phyloP scores from a whole-genome alignment of 2,888 invertebrate genomes.

The Anoplius nigerrimus region DNA sequence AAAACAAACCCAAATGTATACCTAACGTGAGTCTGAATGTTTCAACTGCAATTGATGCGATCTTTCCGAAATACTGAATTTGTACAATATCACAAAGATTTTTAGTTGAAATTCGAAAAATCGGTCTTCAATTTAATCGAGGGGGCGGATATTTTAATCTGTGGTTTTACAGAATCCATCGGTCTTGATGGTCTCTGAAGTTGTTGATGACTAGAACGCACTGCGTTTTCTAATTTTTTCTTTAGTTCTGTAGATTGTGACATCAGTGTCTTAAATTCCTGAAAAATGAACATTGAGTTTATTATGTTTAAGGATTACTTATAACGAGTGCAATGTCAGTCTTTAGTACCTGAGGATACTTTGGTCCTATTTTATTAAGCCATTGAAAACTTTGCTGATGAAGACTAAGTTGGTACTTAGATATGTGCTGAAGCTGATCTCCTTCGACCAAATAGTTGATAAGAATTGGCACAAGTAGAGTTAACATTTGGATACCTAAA shows the following conservation, averaged over 20 bases:
- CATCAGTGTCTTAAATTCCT: conserved; percentile 95
- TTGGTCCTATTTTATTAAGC: conserved; percentile 93
- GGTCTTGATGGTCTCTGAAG: conserved; percentile 76
- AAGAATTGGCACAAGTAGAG: conserved; percentile 92
- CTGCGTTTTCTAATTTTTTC: conserved; percentile 88
- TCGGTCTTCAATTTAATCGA: conserved; percentile 95
- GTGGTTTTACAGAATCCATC: conserved; percentile 67
- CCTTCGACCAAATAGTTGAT: conserved; percentile 89
- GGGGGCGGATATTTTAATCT: conserved; percentile 76
- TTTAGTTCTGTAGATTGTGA: conserved; percentile 88
- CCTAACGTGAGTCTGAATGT: background rate
- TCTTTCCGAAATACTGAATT: background rate
- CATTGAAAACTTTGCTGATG: conserved; percentile 94
- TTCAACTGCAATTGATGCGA: no score
- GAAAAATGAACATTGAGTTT: conserved; percentile 48
- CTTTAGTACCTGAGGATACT: conserved; percentile 87
- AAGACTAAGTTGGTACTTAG: conserved; percentile 82
- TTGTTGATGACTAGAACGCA: conserved; percentile 82
- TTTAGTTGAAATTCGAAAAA: conserved; percentile 92
- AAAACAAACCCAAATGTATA: background rate
- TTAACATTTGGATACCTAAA: conserved; percentile 92
- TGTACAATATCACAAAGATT: background rate
- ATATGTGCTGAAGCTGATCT: conserved; percentile 78
- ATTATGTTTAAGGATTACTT: background rate
- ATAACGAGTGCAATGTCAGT: background rate